phyloP scores from a whole-genome alignment of 2,888 invertebrate species.

The Pristionchus japonicus region DNA sequence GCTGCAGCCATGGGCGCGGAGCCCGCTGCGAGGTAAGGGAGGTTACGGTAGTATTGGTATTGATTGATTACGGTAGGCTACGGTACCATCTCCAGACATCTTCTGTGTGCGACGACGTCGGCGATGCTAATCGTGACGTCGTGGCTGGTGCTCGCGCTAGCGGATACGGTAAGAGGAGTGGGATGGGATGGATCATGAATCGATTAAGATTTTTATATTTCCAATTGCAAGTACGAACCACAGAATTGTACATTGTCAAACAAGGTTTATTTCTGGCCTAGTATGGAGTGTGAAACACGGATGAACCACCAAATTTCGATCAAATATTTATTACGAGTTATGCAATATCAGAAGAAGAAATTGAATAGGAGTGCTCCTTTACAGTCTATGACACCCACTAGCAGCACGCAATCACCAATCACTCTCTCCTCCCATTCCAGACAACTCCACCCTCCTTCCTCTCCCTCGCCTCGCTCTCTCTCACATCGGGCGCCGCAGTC shows the following conservation, averaged over 20 bases:
- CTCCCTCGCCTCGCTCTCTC: constrained; percentile 50
- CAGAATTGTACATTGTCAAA: no score
- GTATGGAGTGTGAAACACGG: background rate
- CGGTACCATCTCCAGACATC: background rate
- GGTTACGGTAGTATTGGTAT: no score
- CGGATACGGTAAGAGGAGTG: constrained; percentile 41
- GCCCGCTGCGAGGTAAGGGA: constrained; percentile 27
- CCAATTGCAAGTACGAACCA: background rate
- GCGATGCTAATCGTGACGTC: constrained; percentile 45
- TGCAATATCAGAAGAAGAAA: background rate
- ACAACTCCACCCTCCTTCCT: constrained; percentile 37
- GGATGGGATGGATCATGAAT: no score
- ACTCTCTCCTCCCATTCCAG: constrained; percentile 31
- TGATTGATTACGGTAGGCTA: background rate
- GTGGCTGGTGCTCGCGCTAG: constrained; percentile 28
- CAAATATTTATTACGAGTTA: no score
- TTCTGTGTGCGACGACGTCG: background rate
- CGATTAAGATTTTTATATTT: background rate
- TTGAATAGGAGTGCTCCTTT: background rate
- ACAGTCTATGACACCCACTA: background rate
- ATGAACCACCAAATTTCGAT: background rate
- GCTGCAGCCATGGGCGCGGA: constrained; percentile 9
- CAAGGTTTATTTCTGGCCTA: background rate
- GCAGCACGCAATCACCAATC: background rate
- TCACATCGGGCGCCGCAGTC: constrained; percentile 54